Evolutionary conservation across 1,140 invertebrate species (phyloP), one percentile per base, ranked within the genome.

Genomic region (Papilio helenus): DNA sequence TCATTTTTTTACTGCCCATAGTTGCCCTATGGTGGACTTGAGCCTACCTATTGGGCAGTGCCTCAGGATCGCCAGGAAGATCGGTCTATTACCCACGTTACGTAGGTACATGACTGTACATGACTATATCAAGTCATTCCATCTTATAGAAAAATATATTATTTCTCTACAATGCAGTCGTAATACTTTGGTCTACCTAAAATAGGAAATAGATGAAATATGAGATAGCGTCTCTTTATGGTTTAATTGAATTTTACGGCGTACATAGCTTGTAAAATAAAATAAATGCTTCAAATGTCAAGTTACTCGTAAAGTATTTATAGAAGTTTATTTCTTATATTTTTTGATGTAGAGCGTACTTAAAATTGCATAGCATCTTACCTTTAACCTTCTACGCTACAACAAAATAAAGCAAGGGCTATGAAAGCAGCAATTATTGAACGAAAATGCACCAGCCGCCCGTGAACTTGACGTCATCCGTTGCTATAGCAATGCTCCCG

Each of bases 381-480:
- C 89, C 89, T 90, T 81, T 80, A 80, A 74, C 81, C 82, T 79
- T 80, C 55, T 81, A 80, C 83, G 79, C 79, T 82, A 83, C 72
- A 58, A 86, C 84, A 83, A 86, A 88, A 85, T 79, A 82, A 82
- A 80, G 81, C 84, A 87, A 86, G 84, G 84, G 84, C 73, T 76
- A 51, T 65, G 72, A 83, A 85, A 87, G 4, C 82, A 86, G 80
- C 88, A 84, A 87, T 90, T 94, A 92, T 92, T 84, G 90, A 94
- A 89, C 92, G 86, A 90, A 87, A 90, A 92, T 94, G 92, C 92
- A 94, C 91, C 86, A 90, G 84, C 84, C 92, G 91, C 87, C 92
- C 91, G 79, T 94, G 92, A 94, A 94, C 92, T 94, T 94, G 92
- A 92, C 90, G 91, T 91, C 91, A 93, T 89, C 83, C 87, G 91